phyloP scores from a whole-genome alignment of 1,140 invertebrate genomes.

The Whitmania pigra region DNA sequence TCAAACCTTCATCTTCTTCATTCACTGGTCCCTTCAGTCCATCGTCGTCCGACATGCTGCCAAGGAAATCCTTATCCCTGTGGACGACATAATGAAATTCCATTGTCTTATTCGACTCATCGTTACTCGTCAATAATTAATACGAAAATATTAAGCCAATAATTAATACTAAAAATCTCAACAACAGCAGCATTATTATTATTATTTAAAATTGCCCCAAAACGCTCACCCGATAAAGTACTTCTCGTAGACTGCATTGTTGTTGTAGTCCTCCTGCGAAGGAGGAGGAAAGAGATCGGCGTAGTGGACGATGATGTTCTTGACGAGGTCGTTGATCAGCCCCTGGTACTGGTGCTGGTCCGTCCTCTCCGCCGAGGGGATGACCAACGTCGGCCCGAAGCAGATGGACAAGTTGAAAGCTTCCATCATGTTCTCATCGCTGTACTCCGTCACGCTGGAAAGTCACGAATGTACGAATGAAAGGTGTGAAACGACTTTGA shows the following conservation, averaged over 20 bases:
- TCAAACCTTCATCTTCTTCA: background rate
- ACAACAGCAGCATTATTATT: background rate
- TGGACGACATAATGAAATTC: no score
- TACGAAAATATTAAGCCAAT: background rate
- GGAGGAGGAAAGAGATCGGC: slow-evolving; percentile 66
- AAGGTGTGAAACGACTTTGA: no score
- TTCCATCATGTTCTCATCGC: slow-evolving; percentile 96
- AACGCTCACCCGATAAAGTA: slow-evolving; percentile 48
- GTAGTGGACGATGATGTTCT: slow-evolving; percentile 78
- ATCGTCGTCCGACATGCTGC: slow-evolving; percentile 7
- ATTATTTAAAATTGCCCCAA: background rate
- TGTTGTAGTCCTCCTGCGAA: slow-evolving; percentile 35
- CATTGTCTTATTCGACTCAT: no score
- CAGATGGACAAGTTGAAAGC: slow-evolving; percentile 92
- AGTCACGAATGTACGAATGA: no score
- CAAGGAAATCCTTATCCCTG: slow-evolving; percentile 8
- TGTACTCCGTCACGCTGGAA: slow-evolving; percentile 70
- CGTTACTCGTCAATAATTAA: background rate
- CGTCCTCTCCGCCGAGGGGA: slow-evolving; percentile 72
- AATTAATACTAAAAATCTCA: background rate
- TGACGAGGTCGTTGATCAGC: slow-evolving; percentile 72
- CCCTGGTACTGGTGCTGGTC: slow-evolving; percentile 44
- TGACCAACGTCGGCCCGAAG: slow-evolving; percentile 83
- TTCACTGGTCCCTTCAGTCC: slow-evolving; percentile 9
- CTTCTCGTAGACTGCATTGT: slow-evolving; percentile 63